Percentiles rank a stretch among this genome's conserved stretches.
phyloP scores from a whole-genome alignment of 2,888 invertebrate genomes.

The Cosmia pyralina region DNA sequence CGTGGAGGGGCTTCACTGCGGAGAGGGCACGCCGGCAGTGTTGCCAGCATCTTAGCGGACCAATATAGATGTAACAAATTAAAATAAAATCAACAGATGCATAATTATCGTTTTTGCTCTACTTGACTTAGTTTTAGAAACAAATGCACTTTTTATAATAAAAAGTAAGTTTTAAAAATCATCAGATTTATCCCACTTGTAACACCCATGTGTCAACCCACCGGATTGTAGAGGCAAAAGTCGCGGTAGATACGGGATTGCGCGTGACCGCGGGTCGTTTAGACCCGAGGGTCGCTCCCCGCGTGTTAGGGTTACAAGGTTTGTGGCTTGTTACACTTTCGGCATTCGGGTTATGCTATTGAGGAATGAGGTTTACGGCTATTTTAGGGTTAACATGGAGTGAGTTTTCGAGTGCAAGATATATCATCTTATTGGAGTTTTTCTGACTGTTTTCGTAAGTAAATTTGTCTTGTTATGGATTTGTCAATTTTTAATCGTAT shows the following conservation, averaged over 20 bases:
- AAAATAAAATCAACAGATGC: too few relatives aligned
- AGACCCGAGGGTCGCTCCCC: constrained; percentile 74
- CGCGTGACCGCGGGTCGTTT: constrained; percentile 66
- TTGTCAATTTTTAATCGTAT: background rate
- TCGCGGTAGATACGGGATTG: constrained; percentile 75
- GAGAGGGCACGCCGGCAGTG: too few relatives aligned
- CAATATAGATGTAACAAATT: too few relatives aligned
- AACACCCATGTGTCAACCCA: constrained; percentile 61
- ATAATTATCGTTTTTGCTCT: too few relatives aligned
- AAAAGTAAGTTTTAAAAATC: constrained; percentile 46
- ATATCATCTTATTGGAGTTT: background rate
- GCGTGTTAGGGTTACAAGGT: constrained; percentile 76
- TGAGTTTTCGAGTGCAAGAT: background rate
- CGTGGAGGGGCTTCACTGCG: too few relatives aligned
- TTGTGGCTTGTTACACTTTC: constrained; percentile 71
- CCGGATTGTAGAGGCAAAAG: constrained; percentile 73
- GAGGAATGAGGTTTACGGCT: constrained; percentile 51
- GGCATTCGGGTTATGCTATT: constrained; percentile 67
- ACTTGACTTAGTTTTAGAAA: too few relatives aligned
- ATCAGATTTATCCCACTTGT: constrained; percentile 62
- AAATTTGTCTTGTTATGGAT: too few relatives aligned
- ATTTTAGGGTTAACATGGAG: constrained; percentile 47
- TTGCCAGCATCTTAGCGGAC: too few relatives aligned
- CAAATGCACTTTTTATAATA: too few relatives aligned
- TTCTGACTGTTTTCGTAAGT: background rate